Evolutionary conservation across 2,113 vertebrate species (phyloP), one percentile per base, ranked within the genome.

Genomic region (Girardinichthys multiradiatus): DNA sequence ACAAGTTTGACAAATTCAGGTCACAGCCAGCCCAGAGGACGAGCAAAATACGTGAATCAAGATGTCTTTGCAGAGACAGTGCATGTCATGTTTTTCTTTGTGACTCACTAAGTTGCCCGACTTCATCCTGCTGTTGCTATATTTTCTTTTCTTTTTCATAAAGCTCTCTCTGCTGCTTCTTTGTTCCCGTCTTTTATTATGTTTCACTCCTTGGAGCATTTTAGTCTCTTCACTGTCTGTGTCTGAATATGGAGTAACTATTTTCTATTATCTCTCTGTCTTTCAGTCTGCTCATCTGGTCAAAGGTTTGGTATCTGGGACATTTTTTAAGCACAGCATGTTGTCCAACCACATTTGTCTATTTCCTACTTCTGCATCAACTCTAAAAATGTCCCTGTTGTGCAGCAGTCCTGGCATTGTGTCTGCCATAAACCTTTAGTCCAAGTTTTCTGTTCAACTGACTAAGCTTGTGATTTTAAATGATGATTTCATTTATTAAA

Each of bases 1-100:
- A 30, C 64, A 42, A 29, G 68, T 62, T 74, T 65, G 51, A 74
- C 62, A 83, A 76, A 82, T 86, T 77, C 70, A 80, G 84, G 81
- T 68, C 88, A 82, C 26, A 63, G 29, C 4, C 30, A 57, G 26
- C 45, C 72, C 54, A 68, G 57, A 48, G 57, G 65, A 76, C 30
- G 66, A 64, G 54, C 1, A 31, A 68, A 79, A 72, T 24, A 48
- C 5, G 24, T 68, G 42, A 65, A 75, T 12, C 13, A 74, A 27
- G 45, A 65, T 24, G 57, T 66, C 35, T 73, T 72, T 63, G 58
- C 68, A 70, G 66, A 78, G 68, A 62, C 37, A 61, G 5, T 19
- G 13, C 2, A 15, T 29, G 19, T 64, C 58, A 37, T 37, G 4
- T 30, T 66, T 71, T 64, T 70, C 62, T 64, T 45, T 79, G 57